Conservation (phyloP, 2,888 invertebrate species). For the Bhutanitis thaidina region DNA sequence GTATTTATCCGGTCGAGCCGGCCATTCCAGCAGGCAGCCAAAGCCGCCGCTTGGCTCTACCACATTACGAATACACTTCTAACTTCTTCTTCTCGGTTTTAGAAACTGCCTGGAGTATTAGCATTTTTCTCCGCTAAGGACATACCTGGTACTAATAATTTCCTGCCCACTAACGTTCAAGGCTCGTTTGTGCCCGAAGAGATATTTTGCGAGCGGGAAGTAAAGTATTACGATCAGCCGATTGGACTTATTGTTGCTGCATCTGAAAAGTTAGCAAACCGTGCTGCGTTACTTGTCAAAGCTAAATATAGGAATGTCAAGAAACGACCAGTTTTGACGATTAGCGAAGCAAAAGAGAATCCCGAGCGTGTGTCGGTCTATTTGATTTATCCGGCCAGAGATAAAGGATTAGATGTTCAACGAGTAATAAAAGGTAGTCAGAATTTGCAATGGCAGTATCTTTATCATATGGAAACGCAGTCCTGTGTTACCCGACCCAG, state of each 20-base stretch:
- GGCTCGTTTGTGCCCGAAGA: constrained; percentile 49
- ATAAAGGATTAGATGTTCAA: constrained; percentile 54
- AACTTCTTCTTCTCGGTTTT: constrained; percentile 5
- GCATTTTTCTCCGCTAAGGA: constrained; percentile 84
- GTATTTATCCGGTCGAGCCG: too few relatives aligned
- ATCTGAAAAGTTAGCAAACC: constrained; percentile 73
- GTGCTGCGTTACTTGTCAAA: constrained; percentile 79
- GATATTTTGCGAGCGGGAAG: constrained; percentile 71
- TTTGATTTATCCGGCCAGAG: constrained; percentile 43
- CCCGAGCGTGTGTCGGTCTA: constrained; percentile 42
- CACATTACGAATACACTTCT: too few relatives aligned
- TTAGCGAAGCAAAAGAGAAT: constrained; percentile 47
- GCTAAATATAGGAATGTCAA: constrained; percentile 72
- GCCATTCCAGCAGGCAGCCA: too few relatives aligned
- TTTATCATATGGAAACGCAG: constrained; percentile 85
- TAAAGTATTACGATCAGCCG: constrained; percentile 83
- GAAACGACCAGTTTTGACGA: constrained; percentile 46
- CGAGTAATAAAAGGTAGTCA: constrained; percentile 79
- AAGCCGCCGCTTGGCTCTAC: too few relatives aligned
- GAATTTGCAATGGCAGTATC: constrained; percentile 81
- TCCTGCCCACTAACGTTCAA: constrained; percentile 46
- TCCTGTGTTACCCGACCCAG: constrained; percentile 79
- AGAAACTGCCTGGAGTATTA: constrained; percentile 83
- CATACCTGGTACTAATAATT: constrained; percentile 83
- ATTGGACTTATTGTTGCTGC: constrained; percentile 84